Evolutionary conservation across 2,888 invertebrate species (phyloP), one percentile per base, ranked within the genome.

Genomic region (Agrotis segetum): DNA sequence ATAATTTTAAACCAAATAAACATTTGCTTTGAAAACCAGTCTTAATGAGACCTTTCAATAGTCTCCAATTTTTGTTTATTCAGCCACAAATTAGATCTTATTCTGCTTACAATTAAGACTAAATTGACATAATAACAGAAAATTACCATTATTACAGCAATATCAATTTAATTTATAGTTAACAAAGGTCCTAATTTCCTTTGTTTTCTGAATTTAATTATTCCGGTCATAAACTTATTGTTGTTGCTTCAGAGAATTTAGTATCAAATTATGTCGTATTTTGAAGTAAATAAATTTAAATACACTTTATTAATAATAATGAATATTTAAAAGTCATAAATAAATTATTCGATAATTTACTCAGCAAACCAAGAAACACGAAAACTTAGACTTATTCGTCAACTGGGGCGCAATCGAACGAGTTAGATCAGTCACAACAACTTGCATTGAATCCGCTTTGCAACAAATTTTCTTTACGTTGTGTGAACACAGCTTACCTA

Each of bases 81-180:
- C 47, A 19, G 11, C 40, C 34, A 53, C n/a, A 44, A 62, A 74
- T 58, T 40, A 29, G 19, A 34, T 40, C 40, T 21, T 68, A 29
- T 29, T n/a, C n/a, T 34, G 29, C 52, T 49, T 49, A 44, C 19
- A 77, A 77, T 77, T 69, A 59, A 63, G 21, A 52, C 17, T 0
- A 69, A 69, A 58, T 76, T 76, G 21, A 44, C 21, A 69, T 68
- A 6, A 62, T 21, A 62, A 49, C 29, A 46, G 16, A 62, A 73
- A 73, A 55, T 63, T 14, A 56, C 7, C 56, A 17, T 29, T 44
- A 75, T 67, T 29, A 17, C 47, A 76, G 24, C 50, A 47, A 11
- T 58, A 59, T 21, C 14, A 69, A 44, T 62, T 44, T 49, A 52
- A 59, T 61, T 66, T 56, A 56, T 61, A 49, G 29, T 46, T 21